phyloP scores from a whole-genome alignment of 2,113 vertebrate species.

The Paradisaea rubra region DNA sequence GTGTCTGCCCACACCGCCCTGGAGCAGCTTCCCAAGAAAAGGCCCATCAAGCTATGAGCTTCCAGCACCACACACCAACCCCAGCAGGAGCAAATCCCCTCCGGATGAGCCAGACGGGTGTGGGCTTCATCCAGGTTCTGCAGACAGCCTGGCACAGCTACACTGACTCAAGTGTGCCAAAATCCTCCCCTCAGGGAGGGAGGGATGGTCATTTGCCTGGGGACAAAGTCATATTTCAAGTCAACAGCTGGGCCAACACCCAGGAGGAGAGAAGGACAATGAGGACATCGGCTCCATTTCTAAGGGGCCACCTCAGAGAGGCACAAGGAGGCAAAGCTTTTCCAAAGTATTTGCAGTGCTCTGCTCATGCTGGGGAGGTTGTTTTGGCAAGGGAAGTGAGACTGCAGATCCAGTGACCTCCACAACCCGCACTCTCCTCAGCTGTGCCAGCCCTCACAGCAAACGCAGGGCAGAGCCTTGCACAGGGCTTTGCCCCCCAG shows the following conservation, averaged over 20 bases:
- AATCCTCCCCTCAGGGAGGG: background rate
- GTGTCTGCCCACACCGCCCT: background rate
- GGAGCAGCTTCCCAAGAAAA: background rate
- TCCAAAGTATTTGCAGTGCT: background rate
- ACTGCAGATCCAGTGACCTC: background rate
- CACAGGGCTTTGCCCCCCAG: background rate
- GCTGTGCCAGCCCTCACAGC: background rate
- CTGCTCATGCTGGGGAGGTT: background rate
- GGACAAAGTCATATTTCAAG: background rate
- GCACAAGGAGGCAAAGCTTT: background rate
- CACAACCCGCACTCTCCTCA: background rate
- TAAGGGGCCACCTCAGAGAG: background rate
- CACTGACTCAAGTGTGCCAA: background rate
- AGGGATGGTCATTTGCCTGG: background rate
- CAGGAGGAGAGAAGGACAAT: background rate
- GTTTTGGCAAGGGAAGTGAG: background rate
- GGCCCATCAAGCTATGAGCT: too few relatives aligned
- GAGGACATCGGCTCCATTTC: background rate
- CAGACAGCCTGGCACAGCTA: background rate
- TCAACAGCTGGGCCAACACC: background rate
- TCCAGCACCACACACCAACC: background rate
- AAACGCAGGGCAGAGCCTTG: background rate
- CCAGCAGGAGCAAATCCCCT: background rate
- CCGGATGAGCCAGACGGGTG: fast-evolving
- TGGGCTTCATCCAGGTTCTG: background rate